Evolutionary conservation across 2,888 invertebrate species (phyloP).

Genomic region (Eumerus sabulonum): DNA sequence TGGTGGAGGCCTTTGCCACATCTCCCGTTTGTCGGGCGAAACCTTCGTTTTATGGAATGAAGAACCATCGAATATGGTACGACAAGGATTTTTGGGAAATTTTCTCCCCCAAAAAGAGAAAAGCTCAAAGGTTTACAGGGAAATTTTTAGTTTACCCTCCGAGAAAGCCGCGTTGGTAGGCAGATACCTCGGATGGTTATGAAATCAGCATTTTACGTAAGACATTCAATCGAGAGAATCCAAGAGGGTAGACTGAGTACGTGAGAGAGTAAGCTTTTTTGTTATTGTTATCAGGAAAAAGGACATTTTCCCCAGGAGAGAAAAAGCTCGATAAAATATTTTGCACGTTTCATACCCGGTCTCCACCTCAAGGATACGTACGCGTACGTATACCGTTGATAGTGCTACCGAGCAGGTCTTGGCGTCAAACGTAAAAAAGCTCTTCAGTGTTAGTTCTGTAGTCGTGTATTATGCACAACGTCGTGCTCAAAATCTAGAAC

Average conservation of each 20-base stretch:
- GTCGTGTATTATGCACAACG: constrained; percentile 65
- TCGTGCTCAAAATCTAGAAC: constrained; percentile 40
- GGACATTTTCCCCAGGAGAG: constrained; percentile 40
- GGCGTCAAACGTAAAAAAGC: constrained; percentile 64
- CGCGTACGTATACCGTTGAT: constrained; percentile 13
- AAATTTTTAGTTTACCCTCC: constrained; percentile 2
- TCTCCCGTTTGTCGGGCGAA: neutral
- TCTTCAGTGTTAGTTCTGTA: constrained; percentile 65
- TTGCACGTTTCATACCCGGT: constrained; percentile 31
- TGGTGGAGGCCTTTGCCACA: too few relatives aligned
- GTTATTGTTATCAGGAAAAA: constrained; percentile 49
- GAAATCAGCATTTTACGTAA: constrained; percentile 63
- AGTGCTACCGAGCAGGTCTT: constrained; percentile 39
- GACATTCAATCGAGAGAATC: constrained; percentile 9
- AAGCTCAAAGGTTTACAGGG: constrained; percentile 9
- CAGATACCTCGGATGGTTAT: constrained; percentile 36
- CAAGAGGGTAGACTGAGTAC: constrained; percentile 3
- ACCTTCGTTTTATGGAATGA: too few relatives aligned
- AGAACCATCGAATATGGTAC: constrained; percentile 12
- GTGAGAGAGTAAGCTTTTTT: constrained; percentile 28
- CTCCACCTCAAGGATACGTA: constrained; percentile 60
- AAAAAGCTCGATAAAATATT: constrained; percentile 27
- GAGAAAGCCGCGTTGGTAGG: neutral
- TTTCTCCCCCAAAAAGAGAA: constrained; percentile 7
- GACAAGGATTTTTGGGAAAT: constrained; percentile 27